Evolutionary conservation across 1,140 invertebrate species (phyloP).

Genomic region (Lethocerus indicus): DNA sequence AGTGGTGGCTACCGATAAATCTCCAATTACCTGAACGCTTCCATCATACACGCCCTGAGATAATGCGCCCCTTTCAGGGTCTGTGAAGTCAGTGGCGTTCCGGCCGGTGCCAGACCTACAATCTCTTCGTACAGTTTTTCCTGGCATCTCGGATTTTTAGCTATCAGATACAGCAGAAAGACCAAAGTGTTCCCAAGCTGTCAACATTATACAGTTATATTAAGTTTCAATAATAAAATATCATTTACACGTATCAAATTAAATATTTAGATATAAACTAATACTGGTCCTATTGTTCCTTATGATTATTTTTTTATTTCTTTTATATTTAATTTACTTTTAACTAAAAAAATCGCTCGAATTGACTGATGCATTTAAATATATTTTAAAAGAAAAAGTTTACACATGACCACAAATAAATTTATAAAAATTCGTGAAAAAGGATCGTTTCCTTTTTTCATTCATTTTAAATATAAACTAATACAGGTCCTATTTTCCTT

Average conservation of each 20-base stretch:
- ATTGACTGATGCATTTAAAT: too few relatives aligned
- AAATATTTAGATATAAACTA: not conserved
- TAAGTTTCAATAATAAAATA: not conserved
- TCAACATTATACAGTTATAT: conserved; percentile 15
- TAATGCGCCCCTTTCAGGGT: conserved; percentile 49
- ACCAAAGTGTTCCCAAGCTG: conserved; percentile 67
- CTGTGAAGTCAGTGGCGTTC: conserved; percentile 36
- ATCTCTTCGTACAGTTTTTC: conserved; percentile 60
- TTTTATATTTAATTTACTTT: not conserved
- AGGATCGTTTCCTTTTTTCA: too few relatives aligned
- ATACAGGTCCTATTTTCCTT: too few relatives aligned
- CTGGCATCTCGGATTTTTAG: conserved; percentile 47
- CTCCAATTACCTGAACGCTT: conserved; percentile 51
- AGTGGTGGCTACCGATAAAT: too few relatives aligned
- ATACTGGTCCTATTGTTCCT: not conserved
- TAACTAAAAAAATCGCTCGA: not conserved
- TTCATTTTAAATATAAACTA: too few relatives aligned
- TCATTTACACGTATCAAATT: not conserved
- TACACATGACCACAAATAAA: too few relatives aligned
- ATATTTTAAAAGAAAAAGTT: too few relatives aligned
- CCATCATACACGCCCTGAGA: conserved; percentile 68
- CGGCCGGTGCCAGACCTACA: conserved; percentile 30
- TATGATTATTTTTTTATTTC: not conserved
- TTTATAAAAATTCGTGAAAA: too few relatives aligned
- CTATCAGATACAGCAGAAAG: conserved; percentile 60